These are phyloP conservation scores for Asobara japonica DNA, from an alignment of 1,140 invertebrate species.

Conservation along the genomic window DNA sequence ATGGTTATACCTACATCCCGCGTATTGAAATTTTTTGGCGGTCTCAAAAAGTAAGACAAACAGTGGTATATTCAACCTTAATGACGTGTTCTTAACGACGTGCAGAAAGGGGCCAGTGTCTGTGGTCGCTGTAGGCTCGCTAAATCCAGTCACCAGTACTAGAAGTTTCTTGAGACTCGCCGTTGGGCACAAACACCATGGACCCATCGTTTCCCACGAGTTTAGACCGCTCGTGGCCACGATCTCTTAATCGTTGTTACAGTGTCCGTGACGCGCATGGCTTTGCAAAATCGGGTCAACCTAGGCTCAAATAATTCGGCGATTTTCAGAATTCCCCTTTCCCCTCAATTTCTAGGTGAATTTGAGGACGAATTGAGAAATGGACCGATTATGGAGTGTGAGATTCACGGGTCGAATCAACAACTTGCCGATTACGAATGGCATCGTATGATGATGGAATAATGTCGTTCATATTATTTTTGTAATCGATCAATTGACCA, in stretches of 20 bases:
- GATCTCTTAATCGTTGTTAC: slow-evolving; percentile 60
- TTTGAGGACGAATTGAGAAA: too few relatives aligned
- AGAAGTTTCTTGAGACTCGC: slow-evolving; percentile 6
- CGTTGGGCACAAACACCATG: slow-evolving; percentile 18
- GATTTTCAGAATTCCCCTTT: neutral
- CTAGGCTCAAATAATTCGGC: neutral
- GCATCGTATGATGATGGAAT: too few relatives aligned
- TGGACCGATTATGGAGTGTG: too few relatives aligned
- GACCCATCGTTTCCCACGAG: slow-evolving; percentile 53
- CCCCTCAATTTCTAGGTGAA: too few relatives aligned
- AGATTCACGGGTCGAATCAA: too few relatives aligned
- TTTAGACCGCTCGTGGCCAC: slow-evolving; percentile 34
- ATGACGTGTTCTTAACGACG: slow-evolving; percentile 65
- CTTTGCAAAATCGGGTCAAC: slow-evolving; percentile 13
- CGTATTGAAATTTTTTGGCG: too few relatives aligned
- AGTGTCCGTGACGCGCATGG: slow-evolving; percentile 22
- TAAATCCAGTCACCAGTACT: neutral
- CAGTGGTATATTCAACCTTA: slow-evolving; percentile 66
- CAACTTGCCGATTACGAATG: too few relatives aligned
- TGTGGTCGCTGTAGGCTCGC: neutral
- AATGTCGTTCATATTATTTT: too few relatives aligned
- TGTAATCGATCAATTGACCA: too few relatives aligned
- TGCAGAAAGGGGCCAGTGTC: slow-evolving; percentile 36
- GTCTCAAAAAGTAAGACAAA: too few relatives aligned
- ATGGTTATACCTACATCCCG: too few relatives aligned